A percentile compares a stretch with the other conserved stretches of the same genome.
These are phyloP conservation scores for Tricholaema leucomelas DNA, from an alignment of 2,113 vertebrate genomes.

Conservation along the genomic window DNA sequence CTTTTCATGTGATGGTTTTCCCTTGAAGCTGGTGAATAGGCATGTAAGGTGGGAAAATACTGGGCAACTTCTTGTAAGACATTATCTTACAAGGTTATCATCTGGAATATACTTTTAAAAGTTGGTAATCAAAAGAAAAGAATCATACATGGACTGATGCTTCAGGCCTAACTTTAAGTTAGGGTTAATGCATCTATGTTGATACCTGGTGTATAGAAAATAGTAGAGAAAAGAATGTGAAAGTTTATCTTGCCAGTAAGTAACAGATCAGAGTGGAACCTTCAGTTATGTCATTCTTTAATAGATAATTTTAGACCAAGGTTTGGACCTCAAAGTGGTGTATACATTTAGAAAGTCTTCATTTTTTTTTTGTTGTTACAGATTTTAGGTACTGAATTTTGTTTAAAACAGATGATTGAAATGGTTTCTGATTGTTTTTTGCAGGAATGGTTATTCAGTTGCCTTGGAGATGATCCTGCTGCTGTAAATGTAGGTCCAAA, in stretches of 20 bases:
- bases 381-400: not conserved
- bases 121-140: not conserved
- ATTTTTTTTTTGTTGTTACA: not conserved
- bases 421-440: constrained; percentile 1
- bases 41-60: not conserved
- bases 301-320: not conserved
- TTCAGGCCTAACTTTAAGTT: not conserved
- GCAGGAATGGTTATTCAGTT: constrained; percentile 76
- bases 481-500: constrained; percentile 63
- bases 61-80: not conserved
- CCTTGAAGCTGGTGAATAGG: not conserved
- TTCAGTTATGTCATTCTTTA: not conserved
- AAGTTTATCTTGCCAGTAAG: not conserved
- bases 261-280: not conserved
- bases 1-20: not conserved
- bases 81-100: not conserved
- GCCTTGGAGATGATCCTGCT: constrained; percentile 77
- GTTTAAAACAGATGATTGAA: not conserved
- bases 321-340: not conserved
- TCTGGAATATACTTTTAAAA: not conserved
- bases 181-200: not conserved
- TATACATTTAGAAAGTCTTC: not conserved
- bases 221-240: not conserved
- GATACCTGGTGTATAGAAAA: not conserved
- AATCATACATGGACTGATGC: not conserved